phyloP scores from a whole-genome alignment of 1,140 invertebrate genomes.

The Coelopa frigida region DNA sequence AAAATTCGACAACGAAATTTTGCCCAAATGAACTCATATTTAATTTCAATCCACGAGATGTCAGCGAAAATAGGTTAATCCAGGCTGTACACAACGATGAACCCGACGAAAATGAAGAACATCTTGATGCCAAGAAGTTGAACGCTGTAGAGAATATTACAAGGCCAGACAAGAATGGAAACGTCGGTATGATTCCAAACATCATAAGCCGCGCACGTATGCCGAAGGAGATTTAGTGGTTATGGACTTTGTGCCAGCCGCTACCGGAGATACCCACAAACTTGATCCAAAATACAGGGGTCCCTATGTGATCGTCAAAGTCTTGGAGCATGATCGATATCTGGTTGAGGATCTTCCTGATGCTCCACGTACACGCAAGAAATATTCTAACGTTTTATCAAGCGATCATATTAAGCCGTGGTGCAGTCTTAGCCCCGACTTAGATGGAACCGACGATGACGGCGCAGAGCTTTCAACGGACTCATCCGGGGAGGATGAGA shows the following conservation, averaged over 20 bases:
- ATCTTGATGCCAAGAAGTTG: not conserved
- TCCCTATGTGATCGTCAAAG: slow-evolving; percentile 7
- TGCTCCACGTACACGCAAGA: slow-evolving; percentile 4
- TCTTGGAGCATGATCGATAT: slow-evolving; percentile 16
- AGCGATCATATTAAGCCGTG: slow-evolving; percentile 18
- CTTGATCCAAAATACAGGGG: slow-evolving; percentile 6
- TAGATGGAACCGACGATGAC: slow-evolving; percentile 1
- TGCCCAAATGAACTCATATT: slow-evolving; percentile 4
- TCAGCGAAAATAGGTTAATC: not conserved
- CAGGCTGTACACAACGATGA: slow-evolving; percentile 1
- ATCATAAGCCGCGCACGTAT: not conserved
- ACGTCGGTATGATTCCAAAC: not conserved
- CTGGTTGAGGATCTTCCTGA: slow-evolving; percentile 17
- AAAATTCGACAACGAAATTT: slow-evolving; percentile 1
- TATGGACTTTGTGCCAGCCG: not conserved
- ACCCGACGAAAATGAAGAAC: not conserved
- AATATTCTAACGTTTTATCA: slow-evolving; percentile 1
- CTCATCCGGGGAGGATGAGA: slow-evolving; percentile 1
- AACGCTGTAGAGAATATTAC: not conserved
- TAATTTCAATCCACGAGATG: slow-evolving; percentile 1
- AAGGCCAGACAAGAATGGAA: slow-evolving; percentile 7
- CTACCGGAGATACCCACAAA: slow-evolving; percentile 4
- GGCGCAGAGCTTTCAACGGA: too few species aligned
- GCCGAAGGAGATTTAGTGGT: slow-evolving; percentile 3
- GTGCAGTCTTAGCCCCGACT: slow-evolving; percentile 8